A percentile compares a stretch with the other conserved stretches of the same genome.
These are phyloP conservation scores for Agrilus planipennis DNA, from an alignment of 1,140 invertebrate genomes.

Conservation along the genomic window DNA sequence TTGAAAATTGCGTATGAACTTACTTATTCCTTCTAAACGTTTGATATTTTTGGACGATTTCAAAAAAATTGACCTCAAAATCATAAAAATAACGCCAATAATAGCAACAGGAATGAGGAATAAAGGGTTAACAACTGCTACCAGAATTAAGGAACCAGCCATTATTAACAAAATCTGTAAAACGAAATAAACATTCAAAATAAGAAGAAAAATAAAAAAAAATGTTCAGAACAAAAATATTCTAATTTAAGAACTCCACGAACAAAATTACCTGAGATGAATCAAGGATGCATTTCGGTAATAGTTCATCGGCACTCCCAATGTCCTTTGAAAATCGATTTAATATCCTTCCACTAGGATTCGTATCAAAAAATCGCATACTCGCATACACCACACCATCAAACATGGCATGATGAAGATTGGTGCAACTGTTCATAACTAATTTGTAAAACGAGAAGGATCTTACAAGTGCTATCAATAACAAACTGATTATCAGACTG, in stretches of 20 bases:
- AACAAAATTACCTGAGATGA: constrained; percentile 38
- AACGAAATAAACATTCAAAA: background rate
- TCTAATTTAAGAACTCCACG: background rate
- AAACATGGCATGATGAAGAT: constrained; percentile 58
- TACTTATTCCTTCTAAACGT: constrained; percentile 50
- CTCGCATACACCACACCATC: constrained; percentile 41
- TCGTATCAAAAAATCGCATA: constrained; percentile 78
- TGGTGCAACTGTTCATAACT: constrained; percentile 50
- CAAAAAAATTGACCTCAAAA: constrained; percentile 46
- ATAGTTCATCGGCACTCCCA: constrained; percentile 50
- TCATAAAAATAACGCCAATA: constrained; percentile 42
- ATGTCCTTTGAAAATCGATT: constrained; percentile 38
- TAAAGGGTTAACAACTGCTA: constrained; percentile 48
- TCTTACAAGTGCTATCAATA: constrained; percentile 36
- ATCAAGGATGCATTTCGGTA: constrained; percentile 55
- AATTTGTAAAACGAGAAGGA: constrained; percentile 51
- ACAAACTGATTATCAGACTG: constrained; percentile 36
- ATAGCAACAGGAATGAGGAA: constrained; percentile 47
- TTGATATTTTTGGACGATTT: constrained; percentile 52
- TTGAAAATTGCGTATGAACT: constrained; percentile 20
- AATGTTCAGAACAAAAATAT: background rate
- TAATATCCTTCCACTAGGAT: constrained; percentile 49
- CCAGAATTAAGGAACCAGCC: constrained; percentile 40
- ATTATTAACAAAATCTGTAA: constrained; percentile 39
- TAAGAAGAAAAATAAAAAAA: background rate